Conservation (phyloP, 2,797 vertebrate species). For the Denticeps clupeoides region DNA sequence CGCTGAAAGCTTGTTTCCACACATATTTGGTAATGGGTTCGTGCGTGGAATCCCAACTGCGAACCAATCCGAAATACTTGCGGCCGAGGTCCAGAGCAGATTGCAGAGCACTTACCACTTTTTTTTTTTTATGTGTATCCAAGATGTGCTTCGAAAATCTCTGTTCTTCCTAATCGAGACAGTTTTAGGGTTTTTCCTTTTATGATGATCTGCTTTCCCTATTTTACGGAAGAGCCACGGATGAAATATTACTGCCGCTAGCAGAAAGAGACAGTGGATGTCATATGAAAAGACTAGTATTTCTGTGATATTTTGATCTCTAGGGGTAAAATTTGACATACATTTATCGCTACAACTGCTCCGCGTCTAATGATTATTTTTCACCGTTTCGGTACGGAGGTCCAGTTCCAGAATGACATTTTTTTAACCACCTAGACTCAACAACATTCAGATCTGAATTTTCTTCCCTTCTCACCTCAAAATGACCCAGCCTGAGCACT, state of each 20-base stretch:
- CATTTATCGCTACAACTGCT: too few relatives aligned
- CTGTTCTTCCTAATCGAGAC: constrained; percentile 3
- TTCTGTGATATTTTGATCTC: too few relatives aligned
- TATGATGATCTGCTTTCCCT: constrained; percentile 12
- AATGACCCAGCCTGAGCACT: too few relatives aligned
- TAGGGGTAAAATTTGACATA: too few relatives aligned
- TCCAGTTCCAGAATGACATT: too few relatives aligned
- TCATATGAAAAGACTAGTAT: neutral
- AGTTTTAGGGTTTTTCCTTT: neutral
- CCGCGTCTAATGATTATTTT: too few relatives aligned
- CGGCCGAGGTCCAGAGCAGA: neutral
- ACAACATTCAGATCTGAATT: too few relatives aligned
- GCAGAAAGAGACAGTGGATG: neutral
- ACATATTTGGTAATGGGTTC: neutral
- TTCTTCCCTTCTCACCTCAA: too few relatives aligned
- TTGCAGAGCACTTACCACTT: constrained; percentile 3
- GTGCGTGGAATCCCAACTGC: neutral
- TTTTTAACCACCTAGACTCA: too few relatives aligned
- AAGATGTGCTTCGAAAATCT: constrained; percentile 3
- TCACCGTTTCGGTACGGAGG: too few relatives aligned
- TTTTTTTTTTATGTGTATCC: constrained; percentile 12
- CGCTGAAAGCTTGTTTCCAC: neutral
- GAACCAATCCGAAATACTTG: neutral
- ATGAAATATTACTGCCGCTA: constrained; percentile 7
- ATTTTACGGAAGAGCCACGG: constrained; percentile 6